Evolutionary conservation across 2,113 vertebrate genomes (phyloP).

Genomic region (Catharus bicknelli): DNA sequence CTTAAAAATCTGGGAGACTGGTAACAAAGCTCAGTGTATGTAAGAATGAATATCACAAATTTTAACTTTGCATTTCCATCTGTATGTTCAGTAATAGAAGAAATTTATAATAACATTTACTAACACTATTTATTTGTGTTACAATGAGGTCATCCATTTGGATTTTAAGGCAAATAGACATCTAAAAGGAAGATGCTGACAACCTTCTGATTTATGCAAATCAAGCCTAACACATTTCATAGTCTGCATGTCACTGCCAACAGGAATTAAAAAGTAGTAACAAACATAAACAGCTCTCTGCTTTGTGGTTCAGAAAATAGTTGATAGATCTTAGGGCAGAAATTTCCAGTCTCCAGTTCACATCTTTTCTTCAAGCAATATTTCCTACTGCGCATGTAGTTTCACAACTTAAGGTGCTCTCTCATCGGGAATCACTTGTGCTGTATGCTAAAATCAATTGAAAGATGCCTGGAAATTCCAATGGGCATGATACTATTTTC

Average conservation of each 20-base stretch:
- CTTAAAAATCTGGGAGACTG: background rate
- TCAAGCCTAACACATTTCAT: slow-evolving; percentile 60
- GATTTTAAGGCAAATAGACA: slow-evolving; percentile 51
- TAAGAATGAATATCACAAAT: slow-evolving; percentile 17
- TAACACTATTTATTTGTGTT: slow-evolving; percentile 58
- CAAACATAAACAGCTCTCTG: slow-evolving; percentile 59
- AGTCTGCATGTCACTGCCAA: slow-evolving; percentile 57
- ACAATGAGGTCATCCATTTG: slow-evolving; percentile 57
- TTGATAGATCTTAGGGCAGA: slow-evolving; percentile 24
- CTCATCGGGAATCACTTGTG: background rate
- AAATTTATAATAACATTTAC: slow-evolving; percentile 61
- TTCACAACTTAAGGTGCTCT: background rate
- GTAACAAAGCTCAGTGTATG: background rate
- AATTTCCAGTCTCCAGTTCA: slow-evolving; percentile 4
- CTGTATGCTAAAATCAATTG: background rate
- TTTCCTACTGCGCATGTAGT: background rate
- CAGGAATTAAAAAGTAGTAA: slow-evolving; percentile 59
- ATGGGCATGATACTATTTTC: background rate
- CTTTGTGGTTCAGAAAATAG: slow-evolving; percentile 9
- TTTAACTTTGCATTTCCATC: slow-evolving; percentile 49
- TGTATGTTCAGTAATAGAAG: slow-evolving; percentile 48
- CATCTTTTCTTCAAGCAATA: background rate
- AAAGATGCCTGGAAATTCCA: background rate
- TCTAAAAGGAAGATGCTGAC: slow-evolving; percentile 48
- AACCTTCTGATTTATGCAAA: slow-evolving; percentile 69